A percentile compares a stretch with the other conserved stretches of the same genome.
phyloP scores from a whole-genome alignment of 2,113 vertebrate genomes.

The Danionella cerebrum region DNA sequence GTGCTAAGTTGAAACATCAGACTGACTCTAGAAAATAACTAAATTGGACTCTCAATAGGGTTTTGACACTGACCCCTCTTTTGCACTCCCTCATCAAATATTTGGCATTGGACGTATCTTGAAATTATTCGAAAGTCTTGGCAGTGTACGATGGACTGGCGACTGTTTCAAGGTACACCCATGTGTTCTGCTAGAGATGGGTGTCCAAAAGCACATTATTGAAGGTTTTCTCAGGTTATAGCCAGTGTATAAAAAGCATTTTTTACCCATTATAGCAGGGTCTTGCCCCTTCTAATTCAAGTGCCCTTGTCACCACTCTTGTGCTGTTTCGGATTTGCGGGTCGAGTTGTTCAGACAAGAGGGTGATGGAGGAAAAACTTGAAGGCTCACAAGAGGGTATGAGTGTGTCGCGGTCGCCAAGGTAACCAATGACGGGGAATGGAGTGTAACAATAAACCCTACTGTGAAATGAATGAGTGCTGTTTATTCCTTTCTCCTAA shows the following conservation, averaged over 20 bases:
- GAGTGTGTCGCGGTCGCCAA: conserved; percentile 42
- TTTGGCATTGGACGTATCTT: no score
- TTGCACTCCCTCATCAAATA: no score
- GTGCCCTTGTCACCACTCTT: neutral
- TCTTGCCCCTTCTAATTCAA: conserved; percentile 7
- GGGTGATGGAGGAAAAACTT: conserved; percentile 4
- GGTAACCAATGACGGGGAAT: conserved; percentile 32
- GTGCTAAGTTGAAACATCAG: no score
- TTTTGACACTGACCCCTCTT: no score
- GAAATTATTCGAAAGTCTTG: no score
- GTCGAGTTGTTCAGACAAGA: conserved; percentile 22
- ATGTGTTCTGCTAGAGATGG: no score
- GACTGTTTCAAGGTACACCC: no score
- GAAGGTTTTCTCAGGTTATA: neutral
- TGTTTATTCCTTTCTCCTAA: neutral
- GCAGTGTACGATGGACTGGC: no score
- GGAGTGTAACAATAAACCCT: conserved; percentile 43
- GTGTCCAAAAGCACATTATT: no score
- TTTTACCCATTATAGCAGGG: neutral
- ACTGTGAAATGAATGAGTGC: conserved; percentile 36
- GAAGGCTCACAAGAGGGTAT: conserved; percentile 43
- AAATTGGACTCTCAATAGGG: no score
- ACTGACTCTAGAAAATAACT: no score
- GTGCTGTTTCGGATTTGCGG: conserved; percentile 11
- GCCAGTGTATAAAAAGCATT: neutral